phyloP scores from a whole-genome alignment of 2,888 invertebrate genomes.

The Sisyra terminalis region DNA sequence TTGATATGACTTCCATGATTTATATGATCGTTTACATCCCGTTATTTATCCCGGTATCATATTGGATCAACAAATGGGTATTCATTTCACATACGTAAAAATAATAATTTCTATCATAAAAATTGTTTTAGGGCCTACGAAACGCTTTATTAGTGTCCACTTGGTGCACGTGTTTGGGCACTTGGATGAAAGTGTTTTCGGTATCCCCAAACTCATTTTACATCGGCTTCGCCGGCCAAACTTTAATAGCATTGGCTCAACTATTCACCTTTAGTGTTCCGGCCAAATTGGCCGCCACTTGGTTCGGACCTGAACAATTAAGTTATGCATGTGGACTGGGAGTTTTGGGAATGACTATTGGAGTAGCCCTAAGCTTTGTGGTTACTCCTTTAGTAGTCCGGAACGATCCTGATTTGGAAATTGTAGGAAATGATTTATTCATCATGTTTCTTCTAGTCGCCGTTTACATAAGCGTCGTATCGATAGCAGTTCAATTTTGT shows the following conservation, averaged over 20 bases:
- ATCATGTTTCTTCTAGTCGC: slow-evolving; percentile 38
- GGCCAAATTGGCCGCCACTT: slow-evolving; percentile 47
- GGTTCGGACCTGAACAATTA: slow-evolving; percentile 46
- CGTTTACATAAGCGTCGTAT: slow-evolving; percentile 31
- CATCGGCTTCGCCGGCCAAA: slow-evolving; percentile 41
- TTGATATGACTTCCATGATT: slow-evolving; percentile 96
- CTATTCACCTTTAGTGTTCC: slow-evolving; percentile 50
- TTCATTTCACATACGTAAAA: slow-evolving; percentile 19
- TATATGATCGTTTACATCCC: slow-evolving; percentile 97
- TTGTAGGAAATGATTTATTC: slow-evolving; percentile 25
- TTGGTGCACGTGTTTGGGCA: slow-evolving; percentile 37
- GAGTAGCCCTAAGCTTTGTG: slow-evolving; percentile 52
- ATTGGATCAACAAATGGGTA: slow-evolving; percentile 87
- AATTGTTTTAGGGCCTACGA: slow-evolving; percentile 31
- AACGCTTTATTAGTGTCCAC: slow-evolving; percentile 32
- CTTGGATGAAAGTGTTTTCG: slow-evolving; percentile 42
- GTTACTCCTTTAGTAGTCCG: slow-evolving; percentile 33
- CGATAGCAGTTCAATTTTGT: no score
- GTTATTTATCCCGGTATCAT: slow-evolving; percentile 93
- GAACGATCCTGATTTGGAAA: slow-evolving; percentile 17
- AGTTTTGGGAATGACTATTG: slow-evolving; percentile 57
- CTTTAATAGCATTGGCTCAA: slow-evolving; percentile 36
- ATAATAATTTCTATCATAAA: no score
- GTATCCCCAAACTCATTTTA: slow-evolving; percentile 39
- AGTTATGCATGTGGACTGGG: slow-evolving; percentile 54